phyloP scores from a whole-genome alignment of 2,888 invertebrate species.

The Eumerus sabulonum region DNA sequence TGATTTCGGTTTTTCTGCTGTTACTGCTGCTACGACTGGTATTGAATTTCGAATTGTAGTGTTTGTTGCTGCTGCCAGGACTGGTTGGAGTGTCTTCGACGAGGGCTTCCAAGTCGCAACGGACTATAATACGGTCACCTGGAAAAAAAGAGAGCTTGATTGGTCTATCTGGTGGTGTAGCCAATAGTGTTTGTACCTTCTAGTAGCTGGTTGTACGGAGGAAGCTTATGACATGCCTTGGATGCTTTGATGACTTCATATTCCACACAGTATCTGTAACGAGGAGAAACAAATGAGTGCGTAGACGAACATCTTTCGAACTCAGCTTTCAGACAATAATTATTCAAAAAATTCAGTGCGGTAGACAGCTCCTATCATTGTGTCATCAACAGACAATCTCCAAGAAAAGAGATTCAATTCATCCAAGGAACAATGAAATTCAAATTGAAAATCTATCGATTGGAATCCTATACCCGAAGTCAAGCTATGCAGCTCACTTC shows the following conservation, averaged over 20 bases:
- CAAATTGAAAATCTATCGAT: slow-evolving; percentile 42
- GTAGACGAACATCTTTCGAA: no score
- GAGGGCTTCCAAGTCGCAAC: slow-evolving; percentile 90
- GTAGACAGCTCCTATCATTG: no score
- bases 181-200: slow-evolving; percentile 82
- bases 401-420: neutral
- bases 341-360: no score
- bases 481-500: neutral
- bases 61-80: slow-evolving; percentile 16
- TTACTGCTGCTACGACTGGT: slow-evolving; percentile 30
- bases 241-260: slow-evolving; percentile 91
- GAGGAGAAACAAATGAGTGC: no score
- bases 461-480: slow-evolving; percentile 19
- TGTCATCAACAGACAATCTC: no score
- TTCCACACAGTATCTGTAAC: slow-evolving; percentile 88
- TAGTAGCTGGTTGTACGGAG: slow-evolving; percentile 85
- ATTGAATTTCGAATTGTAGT: slow-evolving; percentile 26
- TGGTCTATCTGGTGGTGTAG: neutral
- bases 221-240: slow-evolving; percentile 88
- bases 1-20: slow-evolving; percentile 66
- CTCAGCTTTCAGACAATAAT: no score
- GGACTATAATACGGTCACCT: slow-evolving; percentile 89
- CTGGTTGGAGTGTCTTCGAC: slow-evolving; percentile 77
- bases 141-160: slow-evolving; percentile 53
- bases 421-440: slow-evolving; percentile 37